phyloP scores from a whole-genome alignment of 2,113 vertebrate species.

The Amazona vittata region DNA sequence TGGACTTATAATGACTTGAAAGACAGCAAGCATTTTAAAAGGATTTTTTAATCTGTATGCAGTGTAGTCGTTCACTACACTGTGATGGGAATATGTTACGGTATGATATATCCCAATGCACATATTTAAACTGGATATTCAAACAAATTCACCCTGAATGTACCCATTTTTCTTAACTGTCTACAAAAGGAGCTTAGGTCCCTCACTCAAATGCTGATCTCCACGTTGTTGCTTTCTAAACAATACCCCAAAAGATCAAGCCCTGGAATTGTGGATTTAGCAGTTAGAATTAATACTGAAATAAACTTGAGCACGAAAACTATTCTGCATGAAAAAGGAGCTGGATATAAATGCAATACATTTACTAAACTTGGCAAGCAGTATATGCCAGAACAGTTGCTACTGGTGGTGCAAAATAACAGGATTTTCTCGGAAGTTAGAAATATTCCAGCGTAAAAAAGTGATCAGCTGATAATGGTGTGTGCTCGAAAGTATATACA shows the following conservation, averaged over 20 bases:
- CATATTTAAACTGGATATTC: not conserved
- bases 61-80: not conserved
- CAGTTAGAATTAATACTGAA: not conserved
- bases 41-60: not conserved
- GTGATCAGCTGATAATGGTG: not conserved
- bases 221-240: not conserved
- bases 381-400: not conserved
- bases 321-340: not conserved
- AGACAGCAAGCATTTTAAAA: not conserved
- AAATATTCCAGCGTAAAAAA: not conserved
- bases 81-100: not conserved
- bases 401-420: not conserved
- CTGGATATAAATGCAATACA: not conserved
- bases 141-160: not conserved
- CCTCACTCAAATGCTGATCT: not conserved
- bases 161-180: not conserved
- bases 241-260: not conserved
- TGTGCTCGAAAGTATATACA: not conserved
- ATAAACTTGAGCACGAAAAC: not conserved
- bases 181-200: not conserved
- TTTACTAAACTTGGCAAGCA: not conserved
- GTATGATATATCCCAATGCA: not conserved
- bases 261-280: not conserved
- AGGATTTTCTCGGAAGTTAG: not conserved
- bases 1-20: not conserved